A percentile compares a stretch with the other conserved stretches of the same genome.
phyloP scores from a whole-genome alignment of 2,797 vertebrate genomes.

The Euthynnus affinis region DNA sequence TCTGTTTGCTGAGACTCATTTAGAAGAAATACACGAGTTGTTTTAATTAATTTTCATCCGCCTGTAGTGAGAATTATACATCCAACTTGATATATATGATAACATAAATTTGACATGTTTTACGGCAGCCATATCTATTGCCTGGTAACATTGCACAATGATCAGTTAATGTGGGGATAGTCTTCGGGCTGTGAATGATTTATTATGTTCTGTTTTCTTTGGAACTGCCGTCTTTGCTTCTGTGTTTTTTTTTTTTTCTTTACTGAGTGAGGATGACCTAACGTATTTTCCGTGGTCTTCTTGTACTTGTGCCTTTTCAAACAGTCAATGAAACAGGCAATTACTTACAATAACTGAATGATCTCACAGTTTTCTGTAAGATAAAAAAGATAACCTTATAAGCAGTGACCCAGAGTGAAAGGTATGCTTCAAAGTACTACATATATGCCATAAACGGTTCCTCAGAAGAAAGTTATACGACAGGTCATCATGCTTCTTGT shows the following conservation, averaged over 20 bases:
- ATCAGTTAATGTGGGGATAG: constrained; percentile 53
- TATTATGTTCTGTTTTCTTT: constrained; percentile 69
- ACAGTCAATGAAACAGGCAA: constrained; percentile 66
- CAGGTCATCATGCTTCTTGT: constrained; percentile 66
- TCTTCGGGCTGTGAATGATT: constrained; percentile 51
- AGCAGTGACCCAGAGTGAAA: constrained; percentile 19
- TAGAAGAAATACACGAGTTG: constrained; percentile 46
- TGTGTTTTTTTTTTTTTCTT: constrained; percentile 52
- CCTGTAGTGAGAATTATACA: constrained; percentile 13
- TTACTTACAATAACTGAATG: constrained; percentile 63
- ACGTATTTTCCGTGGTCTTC: constrained; percentile 63
- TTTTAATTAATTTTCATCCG: constrained; percentile 63
- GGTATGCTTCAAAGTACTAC: constrained; percentile 11
- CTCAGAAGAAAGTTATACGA: constrained; percentile 53
- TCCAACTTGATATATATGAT: not conserved
- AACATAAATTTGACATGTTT: not conserved
- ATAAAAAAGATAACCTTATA: constrained; percentile 59
- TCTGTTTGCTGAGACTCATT: constrained; percentile 79
- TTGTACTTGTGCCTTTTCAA: constrained; percentile 59
- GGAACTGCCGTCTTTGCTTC: constrained; percentile 57
- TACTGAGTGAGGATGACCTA: constrained; percentile 33
- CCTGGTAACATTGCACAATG: constrained; percentile 27
- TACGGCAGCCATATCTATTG: not conserved
- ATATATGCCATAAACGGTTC: constrained; percentile 52
- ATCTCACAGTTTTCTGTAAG: constrained; percentile 55